Evolutionary conservation across 2,888 invertebrate species (phyloP), one percentile per base, ranked within the genome.

Genomic region (Monochamus alternatus): DNA sequence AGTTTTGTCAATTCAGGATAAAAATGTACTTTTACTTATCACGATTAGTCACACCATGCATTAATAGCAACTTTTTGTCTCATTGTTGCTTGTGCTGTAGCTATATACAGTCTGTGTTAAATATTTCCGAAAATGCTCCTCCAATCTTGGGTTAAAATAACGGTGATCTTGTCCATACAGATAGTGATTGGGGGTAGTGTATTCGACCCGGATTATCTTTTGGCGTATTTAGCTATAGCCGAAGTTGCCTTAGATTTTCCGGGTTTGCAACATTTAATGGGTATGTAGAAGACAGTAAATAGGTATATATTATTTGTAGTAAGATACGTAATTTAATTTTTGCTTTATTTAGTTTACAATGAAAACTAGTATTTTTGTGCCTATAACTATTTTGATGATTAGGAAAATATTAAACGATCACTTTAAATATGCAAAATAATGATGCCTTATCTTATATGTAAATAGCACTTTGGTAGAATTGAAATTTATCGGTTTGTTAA

Each of bases 1-100:
- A n/a, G n/a, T 55, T 55, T 55, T 55, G 22, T 22, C n/a, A 55
- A 22, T 55, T 22, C 55, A 55, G 55, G 55, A 55, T 55, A 55
- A 55, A 55, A 55, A 55, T n/a, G n/a, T 51, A 55, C 55, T 55
- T 55, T 55, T 55, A 55, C 55, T 55, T 55, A 55, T 14, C 55
- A 22, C n/a, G 22, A 55, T 55, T n/a, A 55, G 10, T 14, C 55
- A n/a, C 22, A 22, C n/a, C 10, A 3, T 55, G 52, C 52, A 52
- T 52, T 52, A 52, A 52, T 10, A 52, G 22, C 14, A n/a, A 12
- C 22, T 55, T 55, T 55, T 14, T 55, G 14, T 55, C 4, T 55
- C 22, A 55, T 55, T 55, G 22, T 55, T 55, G 14, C n/a, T 55
- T 55, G 55, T 5, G 22, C 22, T 55, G n/a, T 7, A 55, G 55